Evolutionary conservation across 92 coral and sea anemone species (phyloP).

Genomic region (Heliopora coerulea): DNA sequence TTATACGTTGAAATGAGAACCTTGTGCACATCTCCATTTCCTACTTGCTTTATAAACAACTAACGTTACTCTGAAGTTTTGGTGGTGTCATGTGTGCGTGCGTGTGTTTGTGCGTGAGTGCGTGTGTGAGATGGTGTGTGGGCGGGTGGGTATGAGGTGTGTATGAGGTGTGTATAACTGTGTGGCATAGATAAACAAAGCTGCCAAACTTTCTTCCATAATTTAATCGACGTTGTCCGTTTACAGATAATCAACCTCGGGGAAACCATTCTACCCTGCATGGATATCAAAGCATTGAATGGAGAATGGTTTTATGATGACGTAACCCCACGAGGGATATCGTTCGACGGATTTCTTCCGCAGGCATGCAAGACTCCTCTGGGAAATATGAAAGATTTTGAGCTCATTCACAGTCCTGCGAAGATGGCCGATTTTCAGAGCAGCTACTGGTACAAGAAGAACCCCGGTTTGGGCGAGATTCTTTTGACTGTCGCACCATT

Average conservation of each 20-base stretch:
- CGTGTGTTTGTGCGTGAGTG: too few relatives aligned
- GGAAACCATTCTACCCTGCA: slow-evolving; percentile 25
- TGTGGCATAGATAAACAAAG: not conserved
- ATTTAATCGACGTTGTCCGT: not conserved
- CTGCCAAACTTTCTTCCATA: not conserved
- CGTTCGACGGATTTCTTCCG: slow-evolving; percentile 23
- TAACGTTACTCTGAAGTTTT: too few relatives aligned
- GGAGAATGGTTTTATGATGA: slow-evolving; percentile 24
- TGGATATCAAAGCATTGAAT: slow-evolving; percentile 26
- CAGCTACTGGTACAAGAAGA: slow-evolving; percentile 1
- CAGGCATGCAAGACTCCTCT: slow-evolving; percentile 33
- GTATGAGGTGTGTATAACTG: slow-evolving; percentile 20
- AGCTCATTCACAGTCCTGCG: slow-evolving; percentile 18
- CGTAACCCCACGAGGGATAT: slow-evolving; percentile 24
- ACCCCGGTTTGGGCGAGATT: not conserved
- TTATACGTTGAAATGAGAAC: too few relatives aligned
- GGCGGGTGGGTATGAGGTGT: too few relatives aligned
- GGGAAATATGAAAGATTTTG: slow-evolving; percentile 20
- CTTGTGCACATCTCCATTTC: too few relatives aligned
- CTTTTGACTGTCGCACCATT: slow-evolving; percentile 20
- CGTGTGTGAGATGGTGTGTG: too few relatives aligned
- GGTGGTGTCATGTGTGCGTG: too few relatives aligned
- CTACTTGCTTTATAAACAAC: too few relatives aligned
- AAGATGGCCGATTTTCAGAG: slow-evolving; percentile 28
- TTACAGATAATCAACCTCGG: slow-evolving; percentile 28